Percentiles rank a stretch among this genome's conserved stretches.
Conservation (phyloP, 2,888 invertebrate genomes). For the Nysson spinosus region DNA sequence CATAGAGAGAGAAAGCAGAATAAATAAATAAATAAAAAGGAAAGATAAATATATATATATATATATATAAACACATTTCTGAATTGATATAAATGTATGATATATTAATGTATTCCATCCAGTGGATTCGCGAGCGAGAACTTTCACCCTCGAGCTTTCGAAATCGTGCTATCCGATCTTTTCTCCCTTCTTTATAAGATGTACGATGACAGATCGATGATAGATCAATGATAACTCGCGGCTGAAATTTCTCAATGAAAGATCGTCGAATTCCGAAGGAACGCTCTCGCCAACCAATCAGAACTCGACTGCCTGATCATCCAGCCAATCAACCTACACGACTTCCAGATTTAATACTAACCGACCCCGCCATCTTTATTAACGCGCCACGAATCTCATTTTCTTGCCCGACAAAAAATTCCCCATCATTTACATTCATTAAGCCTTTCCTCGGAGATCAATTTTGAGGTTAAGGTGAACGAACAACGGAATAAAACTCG, state of each 20-base stretch:
- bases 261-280: not conserved
- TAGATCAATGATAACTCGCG: too few species aligned
- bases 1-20: slow-evolving; percentile 17
- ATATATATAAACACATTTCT: slow-evolving; percentile 16
- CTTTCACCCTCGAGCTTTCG: slow-evolving; percentile 3
- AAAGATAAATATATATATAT: slow-evolving; percentile 22
- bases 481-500: not conserved
- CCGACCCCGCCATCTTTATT: too few species aligned
- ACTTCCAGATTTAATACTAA: too few species aligned
- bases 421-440: too few species aligned
- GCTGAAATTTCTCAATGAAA: not conserved
- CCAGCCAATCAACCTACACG: too few species aligned
- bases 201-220: slow-evolving; percentile 6
- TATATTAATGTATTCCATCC: slow-evolving; percentile 37
- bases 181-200: not conserved
- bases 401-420: too few species aligned
- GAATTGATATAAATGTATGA: slow-evolving; percentile 43
- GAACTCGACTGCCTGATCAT: too few species aligned
- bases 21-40: slow-evolving; percentile 24
- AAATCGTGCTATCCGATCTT: not conserved
- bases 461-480: not conserved
- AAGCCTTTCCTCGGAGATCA: too few species aligned
- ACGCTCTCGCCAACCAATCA: too few species aligned
- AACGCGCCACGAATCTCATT: too few species aligned
- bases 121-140: slow-evolving; percentile 1